phyloP scores from a whole-genome alignment of 2,797 vertebrate genomes.

The Oryzias dopingdopingensis region DNA sequence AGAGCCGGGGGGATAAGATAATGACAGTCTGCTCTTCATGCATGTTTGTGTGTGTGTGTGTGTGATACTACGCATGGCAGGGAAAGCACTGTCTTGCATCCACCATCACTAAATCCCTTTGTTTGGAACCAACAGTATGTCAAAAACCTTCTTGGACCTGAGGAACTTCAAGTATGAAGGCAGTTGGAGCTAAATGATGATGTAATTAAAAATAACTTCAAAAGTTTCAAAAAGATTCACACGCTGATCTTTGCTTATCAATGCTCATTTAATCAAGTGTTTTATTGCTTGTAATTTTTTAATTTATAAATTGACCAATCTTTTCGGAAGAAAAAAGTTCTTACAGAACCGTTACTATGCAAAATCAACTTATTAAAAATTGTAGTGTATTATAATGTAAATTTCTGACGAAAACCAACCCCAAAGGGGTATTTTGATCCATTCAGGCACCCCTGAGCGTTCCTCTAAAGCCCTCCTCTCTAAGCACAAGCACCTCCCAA shows the following conservation, averaged over 20 bases:
- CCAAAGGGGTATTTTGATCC: too few relatives aligned
- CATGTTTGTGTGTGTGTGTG: constrained; percentile 4
- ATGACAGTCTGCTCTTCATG: constrained; percentile 19
- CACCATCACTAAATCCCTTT: constrained; percentile 32
- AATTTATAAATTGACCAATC: too few relatives aligned
- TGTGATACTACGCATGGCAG: constrained; percentile 27
- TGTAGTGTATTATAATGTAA: too few relatives aligned
- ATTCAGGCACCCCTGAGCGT: too few relatives aligned
- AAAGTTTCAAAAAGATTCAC: constrained; percentile 8
- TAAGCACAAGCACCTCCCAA: too few relatives aligned
- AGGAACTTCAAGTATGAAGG: constrained; percentile 21
- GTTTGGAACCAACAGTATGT: constrained; percentile 52
- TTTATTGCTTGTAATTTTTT: too few relatives aligned
- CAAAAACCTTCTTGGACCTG: constrained; percentile 23
- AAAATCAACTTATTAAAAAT: too few relatives aligned
- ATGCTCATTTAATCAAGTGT: too few relatives aligned
- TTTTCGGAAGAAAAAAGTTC: too few relatives aligned
- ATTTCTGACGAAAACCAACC: too few relatives aligned
- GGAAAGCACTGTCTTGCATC: constrained; percentile 48
- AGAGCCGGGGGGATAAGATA: constrained; percentile 42
- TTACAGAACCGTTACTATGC: too few relatives aligned
- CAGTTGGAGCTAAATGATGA: constrained; percentile 38
- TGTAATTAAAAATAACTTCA: constrained; percentile 18
- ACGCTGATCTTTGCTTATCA: not conserved
- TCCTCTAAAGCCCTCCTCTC: too few relatives aligned